A percentile compares a stretch with the other conserved stretches of the same genome.
Evolutionary conservation across 2,113 vertebrate species (phyloP).

Genomic region (Dasypus novemcinctus): DNA sequence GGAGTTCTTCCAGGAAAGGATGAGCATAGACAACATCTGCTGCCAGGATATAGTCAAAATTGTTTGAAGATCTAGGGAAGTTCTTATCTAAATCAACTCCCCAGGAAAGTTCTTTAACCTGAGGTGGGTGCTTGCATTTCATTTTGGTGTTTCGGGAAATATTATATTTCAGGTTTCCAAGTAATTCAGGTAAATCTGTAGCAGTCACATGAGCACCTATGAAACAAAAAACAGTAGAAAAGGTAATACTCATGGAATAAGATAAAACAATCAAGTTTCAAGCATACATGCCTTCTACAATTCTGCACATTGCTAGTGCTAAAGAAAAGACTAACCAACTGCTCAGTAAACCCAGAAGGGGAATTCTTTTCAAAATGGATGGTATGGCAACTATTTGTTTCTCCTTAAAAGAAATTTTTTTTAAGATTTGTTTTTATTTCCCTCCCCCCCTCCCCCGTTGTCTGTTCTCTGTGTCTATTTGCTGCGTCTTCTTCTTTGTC

Average conservation of each 20-base stretch:
- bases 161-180: conserved; percentile 94
- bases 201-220: conserved; percentile 94
- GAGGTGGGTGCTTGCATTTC: conserved; percentile 89
- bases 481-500: no score
- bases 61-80: conserved; percentile 87
- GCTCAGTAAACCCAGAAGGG: background rate
- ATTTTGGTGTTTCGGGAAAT: conserved; percentile 89
- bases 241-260: background rate
- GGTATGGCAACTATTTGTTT: background rate
- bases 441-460: no score
- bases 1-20: conserved; percentile 91
- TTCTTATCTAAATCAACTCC: conserved; percentile 88
- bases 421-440: no score
- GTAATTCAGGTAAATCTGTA: conserved; percentile 93
- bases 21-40: conserved; percentile 96
- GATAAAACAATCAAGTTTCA: background rate
- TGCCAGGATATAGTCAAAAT: conserved; percentile 94
- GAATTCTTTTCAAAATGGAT: background rate
- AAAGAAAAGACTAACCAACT: background rate
- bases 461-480: no score
- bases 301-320: background rate
- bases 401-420: background rate
- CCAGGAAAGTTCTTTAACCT: conserved; percentile 92
- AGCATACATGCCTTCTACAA: background rate
- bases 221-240: conserved; percentile 54